These are phyloP conservation scores for Drosophila greeni DNA, from an alignment of 2,888 invertebrate species.

Conservation along the genomic window DNA sequence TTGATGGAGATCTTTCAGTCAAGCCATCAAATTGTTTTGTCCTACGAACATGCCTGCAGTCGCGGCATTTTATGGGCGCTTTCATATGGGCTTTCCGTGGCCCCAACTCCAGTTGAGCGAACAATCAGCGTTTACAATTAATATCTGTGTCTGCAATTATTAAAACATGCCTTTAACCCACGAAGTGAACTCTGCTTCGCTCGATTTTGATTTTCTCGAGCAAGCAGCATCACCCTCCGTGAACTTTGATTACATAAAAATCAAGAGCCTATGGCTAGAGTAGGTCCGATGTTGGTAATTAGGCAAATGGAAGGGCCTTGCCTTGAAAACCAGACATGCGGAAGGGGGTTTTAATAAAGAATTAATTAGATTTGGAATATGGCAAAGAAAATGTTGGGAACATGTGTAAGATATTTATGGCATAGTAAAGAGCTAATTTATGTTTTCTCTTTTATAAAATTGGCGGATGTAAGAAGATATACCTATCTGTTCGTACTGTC, in stretches of 20 bases:
- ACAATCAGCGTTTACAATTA: slow-evolving; percentile 39
- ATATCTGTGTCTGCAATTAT: slow-evolving; percentile 36
- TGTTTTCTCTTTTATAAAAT: no score
- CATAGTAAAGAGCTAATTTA: no score
- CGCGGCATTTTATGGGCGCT: slow-evolving; percentile 18
- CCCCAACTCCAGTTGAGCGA: slow-evolving; percentile 16
- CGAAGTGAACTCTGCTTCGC: slow-evolving; percentile 27
- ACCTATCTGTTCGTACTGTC: no score
- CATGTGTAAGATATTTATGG: not conserved
- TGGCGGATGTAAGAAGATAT: no score
- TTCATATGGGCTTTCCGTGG: slow-evolving; percentile 11
- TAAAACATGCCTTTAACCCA: slow-evolving; percentile 33
- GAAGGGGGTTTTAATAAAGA: slow-evolving; percentile 19
- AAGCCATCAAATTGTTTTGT: slow-evolving; percentile 41
- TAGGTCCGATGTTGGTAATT: slow-evolving; percentile 27
- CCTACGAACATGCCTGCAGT: slow-evolving; percentile 27
- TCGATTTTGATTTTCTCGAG: slow-evolving; percentile 23
- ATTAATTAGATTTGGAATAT: slow-evolving; percentile 3
- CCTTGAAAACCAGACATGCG: not conserved
- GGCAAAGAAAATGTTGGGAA: not conserved
- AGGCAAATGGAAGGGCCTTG: slow-evolving; percentile 19
- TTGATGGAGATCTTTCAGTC: slow-evolving; percentile 55
- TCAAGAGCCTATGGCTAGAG: slow-evolving; percentile 12
- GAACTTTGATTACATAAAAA: slow-evolving; percentile 37
- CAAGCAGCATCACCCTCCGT: slow-evolving; percentile 20